These are phyloP conservation scores for Hylaea fasciaria DNA, from an alignment of 2,888 invertebrate species.

Conservation along the genomic window DNA sequence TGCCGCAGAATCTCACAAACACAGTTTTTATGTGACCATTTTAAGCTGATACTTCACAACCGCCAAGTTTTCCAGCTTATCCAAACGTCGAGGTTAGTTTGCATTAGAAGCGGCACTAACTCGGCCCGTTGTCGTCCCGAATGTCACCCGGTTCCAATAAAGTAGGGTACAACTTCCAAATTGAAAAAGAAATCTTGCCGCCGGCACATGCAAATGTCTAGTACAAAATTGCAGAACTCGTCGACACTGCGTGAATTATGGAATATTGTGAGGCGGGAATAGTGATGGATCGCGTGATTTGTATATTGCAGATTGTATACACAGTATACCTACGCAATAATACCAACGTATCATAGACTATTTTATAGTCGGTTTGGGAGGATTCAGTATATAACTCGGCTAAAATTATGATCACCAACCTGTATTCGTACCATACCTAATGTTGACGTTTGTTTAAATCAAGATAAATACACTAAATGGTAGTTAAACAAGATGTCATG, in stretches of 20 bases:
- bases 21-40: too few relatives aligned
- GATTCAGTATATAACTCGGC: too few relatives aligned
- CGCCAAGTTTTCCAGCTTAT: background rate
- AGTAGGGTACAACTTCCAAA: constrained; percentile 74
- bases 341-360: too few relatives aligned
- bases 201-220: constrained; percentile 68
- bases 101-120: constrained; percentile 42
- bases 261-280: constrained; percentile 13
- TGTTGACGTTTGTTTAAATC: too few relatives aligned
- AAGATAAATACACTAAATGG: too few relatives aligned
- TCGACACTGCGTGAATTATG: constrained; percentile 33
- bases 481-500: too few relatives aligned
- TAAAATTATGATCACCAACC: too few relatives aligned
- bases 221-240: constrained; percentile 69
- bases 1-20: too few relatives aligned
- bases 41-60: constrained; percentile 1
- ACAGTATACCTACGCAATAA: too few relatives aligned
- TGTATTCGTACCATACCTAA: too few relatives aligned
- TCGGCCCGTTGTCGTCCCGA: constrained; percentile 57
- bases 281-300: background rate
- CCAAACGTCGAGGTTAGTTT: constrained; percentile 27
- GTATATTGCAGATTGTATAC: too few relatives aligned
- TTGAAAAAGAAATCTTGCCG: constrained; percentile 77
- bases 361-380: too few relatives aligned
- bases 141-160: constrained; percentile 72